phyloP scores from a whole-genome alignment of 2,797 vertebrate species.

The Smutsia temminckii region DNA sequence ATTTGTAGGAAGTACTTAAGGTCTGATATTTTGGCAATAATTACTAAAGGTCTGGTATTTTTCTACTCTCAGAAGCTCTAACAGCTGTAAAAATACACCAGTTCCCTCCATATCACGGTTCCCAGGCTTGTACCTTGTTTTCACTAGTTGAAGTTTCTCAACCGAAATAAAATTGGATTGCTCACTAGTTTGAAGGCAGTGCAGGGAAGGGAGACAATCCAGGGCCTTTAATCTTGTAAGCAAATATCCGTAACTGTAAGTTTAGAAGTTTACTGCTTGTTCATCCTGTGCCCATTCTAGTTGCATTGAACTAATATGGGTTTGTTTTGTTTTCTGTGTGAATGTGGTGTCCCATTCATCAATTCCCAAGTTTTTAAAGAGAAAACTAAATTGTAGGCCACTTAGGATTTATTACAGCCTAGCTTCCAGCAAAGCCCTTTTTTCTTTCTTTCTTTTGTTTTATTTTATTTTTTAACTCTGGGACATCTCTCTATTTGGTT shows the following conservation, averaged over 20 bases:
- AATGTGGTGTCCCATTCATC: constrained; percentile 29
- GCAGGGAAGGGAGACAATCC: background rate
- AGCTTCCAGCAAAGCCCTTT: background rate
- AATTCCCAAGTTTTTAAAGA: constrained; percentile 41
- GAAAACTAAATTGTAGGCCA: constrained; percentile 54
- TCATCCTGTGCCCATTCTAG: background rate
- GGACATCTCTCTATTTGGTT: constrained; percentile 36
- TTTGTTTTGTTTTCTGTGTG: background rate
- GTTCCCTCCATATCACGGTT: constrained; percentile 42
- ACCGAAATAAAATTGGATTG: constrained; percentile 53
- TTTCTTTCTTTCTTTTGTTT: background rate
- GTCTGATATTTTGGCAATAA: constrained; percentile 54
- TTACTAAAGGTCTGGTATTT: constrained; percentile 5
- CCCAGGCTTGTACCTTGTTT: constrained; percentile 60
- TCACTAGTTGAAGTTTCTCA: constrained; percentile 59
- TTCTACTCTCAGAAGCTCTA: constrained; percentile 47
- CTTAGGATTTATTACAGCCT: constrained; percentile 51
- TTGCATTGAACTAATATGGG: background rate
- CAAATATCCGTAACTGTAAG: background rate
- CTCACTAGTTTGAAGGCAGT: constrained; percentile 22
- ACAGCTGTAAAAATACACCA: constrained; percentile 75
- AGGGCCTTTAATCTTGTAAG: background rate
- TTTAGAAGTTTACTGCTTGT: background rate
- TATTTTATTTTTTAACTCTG: background rate
- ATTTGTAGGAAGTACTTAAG: constrained; percentile 6